Evolutionary conservation across 30 jellyfish, hydroid and myxozoan species (phyloP).

Genomic region (Aurelia coerulea): DNA sequence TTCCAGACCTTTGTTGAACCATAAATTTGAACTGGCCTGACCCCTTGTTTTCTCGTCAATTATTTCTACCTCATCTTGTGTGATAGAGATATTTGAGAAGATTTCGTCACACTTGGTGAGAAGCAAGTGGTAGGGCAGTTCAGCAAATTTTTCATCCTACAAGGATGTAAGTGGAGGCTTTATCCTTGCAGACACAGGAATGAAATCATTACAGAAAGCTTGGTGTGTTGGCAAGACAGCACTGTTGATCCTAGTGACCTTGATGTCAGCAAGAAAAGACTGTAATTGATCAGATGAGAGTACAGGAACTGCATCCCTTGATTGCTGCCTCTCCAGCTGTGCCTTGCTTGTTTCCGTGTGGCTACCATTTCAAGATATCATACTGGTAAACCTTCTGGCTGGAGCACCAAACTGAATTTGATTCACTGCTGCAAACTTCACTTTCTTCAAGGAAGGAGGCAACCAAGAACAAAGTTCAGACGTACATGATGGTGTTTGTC

Average conservation of each 20-base stretch:
- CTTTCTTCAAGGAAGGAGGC: not conserved
- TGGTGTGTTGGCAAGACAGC: constrained; percentile 9
- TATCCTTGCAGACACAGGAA: no score
- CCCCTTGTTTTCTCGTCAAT: not conserved
- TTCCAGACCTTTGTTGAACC: constrained; percentile 5
- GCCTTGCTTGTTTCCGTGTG: not conserved
- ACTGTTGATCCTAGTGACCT: not conserved
- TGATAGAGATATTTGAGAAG: not conserved
- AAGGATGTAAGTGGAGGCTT: constrained; percentile 5
- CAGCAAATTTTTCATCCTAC: not conserved
- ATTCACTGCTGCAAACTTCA: not conserved
- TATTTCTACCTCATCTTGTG: not conserved
- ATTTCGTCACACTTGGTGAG: not conserved
- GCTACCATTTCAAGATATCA: not conserved
- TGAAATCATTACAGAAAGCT: constrained; percentile 8
- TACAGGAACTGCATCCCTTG: not conserved
- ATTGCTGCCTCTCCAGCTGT: not conserved
- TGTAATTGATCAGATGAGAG: not conserved
- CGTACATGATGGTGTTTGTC: constrained; percentile 2
- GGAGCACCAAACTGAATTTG: not conserved
- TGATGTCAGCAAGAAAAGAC: no score
- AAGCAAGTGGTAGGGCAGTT: not conserved
- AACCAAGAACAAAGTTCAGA: constrained; percentile 16
- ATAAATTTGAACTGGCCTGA: constrained; percentile 5
- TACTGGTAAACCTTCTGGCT: not conserved